Conservation (phyloP, 2,113 vertebrate species). For the Mesoclemmys tuberculata region DNA sequence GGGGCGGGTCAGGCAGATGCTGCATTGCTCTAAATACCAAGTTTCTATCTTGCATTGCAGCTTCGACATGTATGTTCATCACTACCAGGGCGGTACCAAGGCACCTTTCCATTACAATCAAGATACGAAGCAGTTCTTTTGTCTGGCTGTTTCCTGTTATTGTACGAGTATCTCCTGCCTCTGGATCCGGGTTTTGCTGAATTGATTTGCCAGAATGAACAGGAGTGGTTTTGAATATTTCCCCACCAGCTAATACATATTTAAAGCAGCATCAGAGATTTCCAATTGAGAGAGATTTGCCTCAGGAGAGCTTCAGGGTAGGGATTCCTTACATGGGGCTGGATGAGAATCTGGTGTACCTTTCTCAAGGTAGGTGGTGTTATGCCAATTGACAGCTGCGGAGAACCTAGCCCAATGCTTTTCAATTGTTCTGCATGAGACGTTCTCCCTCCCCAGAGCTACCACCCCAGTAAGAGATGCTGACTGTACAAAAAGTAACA, state of each 20-base stretch:
- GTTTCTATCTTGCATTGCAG: neutral
- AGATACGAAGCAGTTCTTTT: neutral
- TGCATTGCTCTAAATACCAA: neutral
- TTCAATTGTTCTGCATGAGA: no score
- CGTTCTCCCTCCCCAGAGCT: no score
- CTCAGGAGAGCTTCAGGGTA: neutral
- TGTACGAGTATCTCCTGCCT: neutral
- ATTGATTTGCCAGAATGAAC: neutral
- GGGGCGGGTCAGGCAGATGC: neutral
- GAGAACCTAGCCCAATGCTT: neutral
- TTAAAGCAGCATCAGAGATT: neutral
- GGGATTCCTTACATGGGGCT: neutral
- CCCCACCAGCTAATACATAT: neutral
- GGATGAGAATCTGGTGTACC: neutral
- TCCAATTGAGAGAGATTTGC: neutral
- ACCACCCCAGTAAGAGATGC: no score
- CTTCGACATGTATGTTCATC: neutral
- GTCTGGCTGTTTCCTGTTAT: neutral
- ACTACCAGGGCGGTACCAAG: neutral
- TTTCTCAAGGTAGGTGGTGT: neutral
- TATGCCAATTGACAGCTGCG: neutral
- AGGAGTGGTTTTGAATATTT: neutral
- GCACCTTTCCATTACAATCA: neutral
- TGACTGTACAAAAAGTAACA: no score
- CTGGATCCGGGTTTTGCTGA: neutral